These are phyloP conservation scores for Grapholita molesta DNA, from an alignment of 1,140 invertebrate genomes.

Conservation along the genomic window DNA sequence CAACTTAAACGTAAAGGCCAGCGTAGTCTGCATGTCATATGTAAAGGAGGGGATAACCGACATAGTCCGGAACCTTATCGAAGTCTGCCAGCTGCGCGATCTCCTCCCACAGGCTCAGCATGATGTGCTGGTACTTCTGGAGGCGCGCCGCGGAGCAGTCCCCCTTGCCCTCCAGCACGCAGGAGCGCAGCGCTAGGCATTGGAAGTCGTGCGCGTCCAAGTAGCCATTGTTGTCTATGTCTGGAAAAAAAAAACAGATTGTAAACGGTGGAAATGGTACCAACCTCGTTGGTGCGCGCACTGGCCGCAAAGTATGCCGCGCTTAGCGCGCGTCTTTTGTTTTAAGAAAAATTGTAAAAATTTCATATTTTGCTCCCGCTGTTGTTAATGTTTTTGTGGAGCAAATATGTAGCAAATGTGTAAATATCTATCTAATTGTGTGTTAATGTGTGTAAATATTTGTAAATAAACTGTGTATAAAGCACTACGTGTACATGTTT, in stretches of 20 bases:
- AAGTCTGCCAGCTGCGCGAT: constrained; percentile 90
- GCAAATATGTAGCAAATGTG: no score
- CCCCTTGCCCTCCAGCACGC: constrained; percentile 89
- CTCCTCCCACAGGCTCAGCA: constrained; percentile 90
- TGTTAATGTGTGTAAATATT: no score
- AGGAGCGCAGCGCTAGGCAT: constrained; percentile 88
- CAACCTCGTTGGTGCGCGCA: no score
- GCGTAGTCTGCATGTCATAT: constrained; percentile 22
- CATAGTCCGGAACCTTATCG: constrained; percentile 85
- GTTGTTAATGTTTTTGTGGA: no score
- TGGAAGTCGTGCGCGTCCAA: constrained; percentile 90
- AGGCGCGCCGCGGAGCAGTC: constrained; percentile 84
- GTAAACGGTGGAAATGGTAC: no score
- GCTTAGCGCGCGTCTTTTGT: no score
- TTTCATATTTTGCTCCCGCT: no score
- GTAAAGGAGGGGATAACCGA: constrained; percentile 60
- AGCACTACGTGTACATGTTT: no score
- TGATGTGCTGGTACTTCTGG: constrained; percentile 88
- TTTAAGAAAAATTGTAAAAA: no score
- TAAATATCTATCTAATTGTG: no score
- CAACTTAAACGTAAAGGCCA: constrained; percentile 1
- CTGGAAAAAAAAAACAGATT: constrained; percentile 67
- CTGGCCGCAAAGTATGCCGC: no score
- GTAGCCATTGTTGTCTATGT: constrained; percentile 90
- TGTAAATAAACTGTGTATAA: no score